These are phyloP conservation scores for Rhopalosiphum padi DNA, from an alignment of 1,140 invertebrate genomes.

Conservation along the genomic window DNA sequence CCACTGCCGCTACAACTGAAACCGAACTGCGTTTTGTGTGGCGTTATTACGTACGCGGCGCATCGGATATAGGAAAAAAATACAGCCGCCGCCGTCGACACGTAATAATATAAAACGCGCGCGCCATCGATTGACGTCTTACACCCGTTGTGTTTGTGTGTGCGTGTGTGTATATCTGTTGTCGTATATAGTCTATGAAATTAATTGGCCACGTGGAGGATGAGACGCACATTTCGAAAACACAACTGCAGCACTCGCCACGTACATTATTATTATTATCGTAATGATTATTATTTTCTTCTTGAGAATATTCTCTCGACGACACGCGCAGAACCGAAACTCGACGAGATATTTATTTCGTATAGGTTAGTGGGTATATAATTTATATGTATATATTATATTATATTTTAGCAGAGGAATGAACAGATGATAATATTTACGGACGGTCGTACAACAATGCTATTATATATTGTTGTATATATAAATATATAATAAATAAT, in stretches of 20 bases:
- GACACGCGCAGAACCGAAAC: neutral
- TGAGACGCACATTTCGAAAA: conserved; percentile 4
- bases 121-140: conserved; percentile 48
- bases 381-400: neutral
- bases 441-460: neutral
- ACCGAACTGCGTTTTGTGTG: conserved; percentile 21
- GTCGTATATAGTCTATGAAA: neutral
- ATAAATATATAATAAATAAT: neutral
- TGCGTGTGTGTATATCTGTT: neutral
- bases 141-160: conserved; percentile 12
- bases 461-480: neutral
- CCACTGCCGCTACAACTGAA: conserved; percentile 16
- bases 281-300: neutral
- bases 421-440: neutral
- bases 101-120: conserved; percentile 31
- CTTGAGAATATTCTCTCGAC: neutral
- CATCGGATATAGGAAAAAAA: conserved; percentile 37
- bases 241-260: neutral
- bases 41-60: conserved; percentile 26
- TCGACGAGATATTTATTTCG: neutral
- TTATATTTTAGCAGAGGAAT: neutral
- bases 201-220: neutral
- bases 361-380: neutral
- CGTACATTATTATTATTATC: conserved; percentile 9
- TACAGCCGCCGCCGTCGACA: conserved; percentile 18